A percentile compares a stretch with the other conserved stretches of the same genome.
phyloP scores from a whole-genome alignment of 2,113 vertebrate species.

The Cryptomyrus ogoouensis region DNA sequence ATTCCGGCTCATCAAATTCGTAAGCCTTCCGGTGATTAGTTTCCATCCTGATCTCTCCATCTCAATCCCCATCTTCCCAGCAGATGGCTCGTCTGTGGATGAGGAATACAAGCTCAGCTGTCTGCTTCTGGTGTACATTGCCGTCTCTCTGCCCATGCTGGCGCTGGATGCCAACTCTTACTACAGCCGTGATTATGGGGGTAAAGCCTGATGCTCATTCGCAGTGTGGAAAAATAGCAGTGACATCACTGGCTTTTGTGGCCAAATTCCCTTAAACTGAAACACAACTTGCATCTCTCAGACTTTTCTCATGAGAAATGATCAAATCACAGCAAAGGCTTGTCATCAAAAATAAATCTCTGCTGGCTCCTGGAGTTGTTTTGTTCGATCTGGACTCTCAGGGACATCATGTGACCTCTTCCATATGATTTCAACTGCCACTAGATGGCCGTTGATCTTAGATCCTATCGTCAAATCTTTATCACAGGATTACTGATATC shows the following conservation, averaged over 20 bases:
- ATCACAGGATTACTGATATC: not conserved
- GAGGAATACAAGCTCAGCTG: constrained; percentile 83
- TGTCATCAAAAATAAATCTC: not conserved
- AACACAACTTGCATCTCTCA: not conserved
- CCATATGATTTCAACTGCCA: not conserved
- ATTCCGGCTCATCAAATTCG: no score
- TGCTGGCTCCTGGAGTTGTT: not conserved
- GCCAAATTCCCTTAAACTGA: not conserved
- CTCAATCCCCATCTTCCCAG: not conserved
- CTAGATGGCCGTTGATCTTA: not conserved
- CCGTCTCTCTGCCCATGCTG: constrained; percentile 75
- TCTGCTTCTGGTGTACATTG: constrained; percentile 79
- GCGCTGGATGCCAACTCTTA: constrained; percentile 67
- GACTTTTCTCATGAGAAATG: not conserved
- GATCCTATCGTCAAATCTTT: not conserved
- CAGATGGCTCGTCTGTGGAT: constrained; percentile 72
- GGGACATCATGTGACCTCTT: not conserved
- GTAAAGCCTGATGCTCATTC: constrained; percentile 50
- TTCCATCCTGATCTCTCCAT: not conserved
- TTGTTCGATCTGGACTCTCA: not conserved
- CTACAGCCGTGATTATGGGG: constrained; percentile 74
- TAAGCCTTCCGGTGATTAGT: not conserved
- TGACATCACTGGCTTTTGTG: not conserved
- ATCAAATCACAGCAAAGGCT: not conserved
- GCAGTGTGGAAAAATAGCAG: not conserved